Evolutionary conservation across 1,140 invertebrate genomes (phyloP).

Genomic region (Ceratina japonica): DNA sequence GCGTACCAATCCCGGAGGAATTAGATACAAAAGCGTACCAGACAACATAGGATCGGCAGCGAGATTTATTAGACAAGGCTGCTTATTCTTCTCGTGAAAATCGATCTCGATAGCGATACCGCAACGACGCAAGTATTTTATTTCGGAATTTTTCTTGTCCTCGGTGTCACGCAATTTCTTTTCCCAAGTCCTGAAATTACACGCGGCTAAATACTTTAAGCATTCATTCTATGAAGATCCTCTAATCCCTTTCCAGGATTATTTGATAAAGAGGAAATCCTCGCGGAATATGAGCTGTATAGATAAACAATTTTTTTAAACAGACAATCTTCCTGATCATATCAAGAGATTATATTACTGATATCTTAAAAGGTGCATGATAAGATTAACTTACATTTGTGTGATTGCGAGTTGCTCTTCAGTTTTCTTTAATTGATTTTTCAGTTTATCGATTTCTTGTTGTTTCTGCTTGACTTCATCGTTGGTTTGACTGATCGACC

Average conservation of each 20-base stretch:
- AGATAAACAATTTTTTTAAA: not conserved
- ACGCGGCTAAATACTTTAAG: slow-evolving; percentile 35
- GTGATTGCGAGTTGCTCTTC: slow-evolving; percentile 79
- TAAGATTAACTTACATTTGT: slow-evolving; percentile 68
- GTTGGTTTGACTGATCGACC: slow-evolving; percentile 71
- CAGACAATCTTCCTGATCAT: not conserved
- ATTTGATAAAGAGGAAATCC: not conserved
- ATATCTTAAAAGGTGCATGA: not conserved
- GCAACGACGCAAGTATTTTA: slow-evolving; percentile 79
- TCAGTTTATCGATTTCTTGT: slow-evolving; percentile 82
- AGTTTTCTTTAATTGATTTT: slow-evolving; percentile 79
- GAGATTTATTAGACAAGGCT: slow-evolving; percentile 84
- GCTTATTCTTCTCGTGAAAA: slow-evolving; percentile 70
- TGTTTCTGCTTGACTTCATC: slow-evolving; percentile 80
- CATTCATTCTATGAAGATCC: not conserved
- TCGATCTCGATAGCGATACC: slow-evolving; percentile 80
- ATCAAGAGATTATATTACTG: too few relatives aligned
- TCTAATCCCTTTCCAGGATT: not conserved
- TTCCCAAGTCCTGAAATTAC: slow-evolving; percentile 72
- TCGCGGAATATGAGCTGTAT: not conserved
- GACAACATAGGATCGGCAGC: slow-evolving; percentile 86
- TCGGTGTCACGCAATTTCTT: slow-evolving; percentile 81
- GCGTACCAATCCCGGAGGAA: slow-evolving; percentile 79
- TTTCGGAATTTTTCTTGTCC: slow-evolving; percentile 80
- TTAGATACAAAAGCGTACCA: slow-evolving; percentile 84